Percentiles rank a stretch among this genome's conserved stretches.
phyloP scores from a whole-genome alignment of 2,113 vertebrate species.

The Ceyx melanurus region DNA sequence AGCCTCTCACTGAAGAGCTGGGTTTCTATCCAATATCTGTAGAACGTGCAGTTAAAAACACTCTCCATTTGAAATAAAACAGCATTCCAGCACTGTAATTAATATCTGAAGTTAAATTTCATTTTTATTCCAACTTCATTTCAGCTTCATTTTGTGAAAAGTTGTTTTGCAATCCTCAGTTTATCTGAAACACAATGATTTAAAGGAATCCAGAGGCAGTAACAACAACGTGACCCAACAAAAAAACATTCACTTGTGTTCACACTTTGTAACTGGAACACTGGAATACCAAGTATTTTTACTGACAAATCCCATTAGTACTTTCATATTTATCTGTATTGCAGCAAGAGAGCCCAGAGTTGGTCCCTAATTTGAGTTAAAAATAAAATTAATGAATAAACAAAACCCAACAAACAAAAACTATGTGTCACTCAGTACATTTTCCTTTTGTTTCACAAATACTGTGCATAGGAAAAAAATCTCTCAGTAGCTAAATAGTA shows the following conservation, averaged over 20 bases:
- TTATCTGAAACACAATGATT: not conserved
- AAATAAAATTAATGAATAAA: slow-evolving; percentile 53
- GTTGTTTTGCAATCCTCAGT: not conserved
- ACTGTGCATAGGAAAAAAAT: not conserved
- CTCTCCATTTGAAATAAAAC: not conserved
- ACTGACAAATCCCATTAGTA: not conserved
- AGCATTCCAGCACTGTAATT: not conserved
- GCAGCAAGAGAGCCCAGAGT: not conserved
- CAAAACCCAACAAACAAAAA: not conserved
- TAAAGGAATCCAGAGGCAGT: not conserved
- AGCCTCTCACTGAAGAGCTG: not conserved
- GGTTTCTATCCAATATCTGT: not conserved
- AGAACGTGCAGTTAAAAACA: not conserved
- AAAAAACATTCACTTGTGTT: not conserved
- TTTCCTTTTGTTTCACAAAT: slow-evolving; percentile 28
- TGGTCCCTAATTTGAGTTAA: not conserved
- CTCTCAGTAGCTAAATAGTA: not conserved
- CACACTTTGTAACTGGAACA: slow-evolving; percentile 12
- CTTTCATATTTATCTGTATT: not conserved
- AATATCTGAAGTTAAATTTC: not conserved
- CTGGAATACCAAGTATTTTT: not conserved
- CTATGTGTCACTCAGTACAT: not conserved
- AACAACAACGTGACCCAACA: not conserved
- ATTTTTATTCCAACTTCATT: not conserved
- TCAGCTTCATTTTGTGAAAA: not conserved